A percentile compares a stretch with the other conserved stretches of the same genome.
Conservation (phyloP, 2,888 invertebrate genomes). For the Phymatocera aterrima region DNA sequence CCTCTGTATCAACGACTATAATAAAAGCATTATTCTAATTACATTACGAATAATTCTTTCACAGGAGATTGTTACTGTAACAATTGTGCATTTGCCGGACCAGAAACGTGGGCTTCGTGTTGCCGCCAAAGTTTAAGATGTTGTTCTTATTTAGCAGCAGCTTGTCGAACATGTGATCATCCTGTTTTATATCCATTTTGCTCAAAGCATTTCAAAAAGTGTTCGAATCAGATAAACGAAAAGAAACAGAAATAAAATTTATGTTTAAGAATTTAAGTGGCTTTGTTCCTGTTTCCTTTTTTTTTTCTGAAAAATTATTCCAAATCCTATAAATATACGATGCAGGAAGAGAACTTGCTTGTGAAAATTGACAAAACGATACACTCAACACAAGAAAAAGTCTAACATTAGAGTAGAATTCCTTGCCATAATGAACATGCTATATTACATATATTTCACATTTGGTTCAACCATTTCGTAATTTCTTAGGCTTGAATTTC, state of each 20-base stretch:
- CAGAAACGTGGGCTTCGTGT: conserved; percentile 72
- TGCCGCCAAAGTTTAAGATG: conserved; percentile 71
- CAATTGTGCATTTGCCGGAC: conserved; percentile 69
- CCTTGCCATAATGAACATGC: conserved; percentile 18
- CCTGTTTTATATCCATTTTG: conserved; percentile 70
- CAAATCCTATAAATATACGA: background rate
- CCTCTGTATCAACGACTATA: background rate
- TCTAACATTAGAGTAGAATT: too few relatives aligned
- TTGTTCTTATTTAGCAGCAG: conserved; percentile 72
- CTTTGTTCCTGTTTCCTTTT: background rate
- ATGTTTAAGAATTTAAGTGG: background rate
- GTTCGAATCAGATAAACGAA: conserved; percentile 61
- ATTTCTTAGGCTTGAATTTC: background rate
- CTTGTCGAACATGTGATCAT: conserved; percentile 72
- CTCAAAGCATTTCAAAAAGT: conserved; percentile 72
- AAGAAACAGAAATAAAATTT: conserved; percentile 55
- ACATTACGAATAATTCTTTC: background rate
- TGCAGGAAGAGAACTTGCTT: background rate
- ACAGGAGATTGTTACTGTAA: conserved; percentile 73
- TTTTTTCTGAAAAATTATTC: background rate
- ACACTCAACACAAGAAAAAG: background rate
- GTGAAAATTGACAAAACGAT: background rate
- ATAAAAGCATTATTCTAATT: too few relatives aligned
- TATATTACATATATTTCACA: conserved; percentile 3
- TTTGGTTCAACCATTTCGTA: conserved; percentile 26